phyloP scores from a whole-genome alignment of 2,113 vertebrate species.

The Sciurus niger region DNA sequence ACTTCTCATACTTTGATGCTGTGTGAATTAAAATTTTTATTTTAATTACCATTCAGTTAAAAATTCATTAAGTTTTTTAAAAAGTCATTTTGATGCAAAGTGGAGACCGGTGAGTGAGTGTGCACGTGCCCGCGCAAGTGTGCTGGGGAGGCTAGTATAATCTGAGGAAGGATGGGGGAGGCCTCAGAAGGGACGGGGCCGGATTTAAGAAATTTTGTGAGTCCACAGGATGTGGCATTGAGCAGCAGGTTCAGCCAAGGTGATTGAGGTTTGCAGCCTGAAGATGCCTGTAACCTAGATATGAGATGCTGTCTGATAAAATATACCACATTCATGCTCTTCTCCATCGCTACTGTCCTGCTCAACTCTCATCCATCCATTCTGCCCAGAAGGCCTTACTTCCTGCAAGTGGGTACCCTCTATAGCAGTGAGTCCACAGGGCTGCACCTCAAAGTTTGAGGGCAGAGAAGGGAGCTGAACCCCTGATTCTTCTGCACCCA shows the following conservation, averaged over 20 bases:
- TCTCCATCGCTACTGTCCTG: neutral
- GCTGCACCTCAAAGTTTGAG: neutral
- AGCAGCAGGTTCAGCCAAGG: neutral
- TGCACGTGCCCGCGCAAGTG: neutral
- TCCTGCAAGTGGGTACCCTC: neutral
- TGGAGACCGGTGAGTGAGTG: neutral
- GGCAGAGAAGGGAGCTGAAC: neutral
- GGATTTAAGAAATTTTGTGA: conserved; percentile 30
- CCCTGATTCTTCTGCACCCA: neutral
- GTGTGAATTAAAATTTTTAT: neutral
- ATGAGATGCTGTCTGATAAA: neutral
- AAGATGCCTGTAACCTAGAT: neutral
- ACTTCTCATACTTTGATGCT: conserved; percentile 10
- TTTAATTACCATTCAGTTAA: neutral
- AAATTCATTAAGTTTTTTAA: too few species aligned
- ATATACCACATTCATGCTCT: neutral
- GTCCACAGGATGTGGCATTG: conserved; percentile 76
- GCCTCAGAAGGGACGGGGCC: conserved; percentile 36
- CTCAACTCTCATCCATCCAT: too few species aligned
- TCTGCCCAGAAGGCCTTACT: neutral
- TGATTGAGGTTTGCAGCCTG: neutral
- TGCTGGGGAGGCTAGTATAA: neutral
- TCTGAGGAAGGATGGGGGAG: neutral
- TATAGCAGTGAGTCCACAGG: neutral
- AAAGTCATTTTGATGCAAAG: neutral